These are phyloP conservation scores for Xestia c-nigrum DNA, from an alignment of 2,888 invertebrate genomes.

Conservation along the genomic window DNA sequence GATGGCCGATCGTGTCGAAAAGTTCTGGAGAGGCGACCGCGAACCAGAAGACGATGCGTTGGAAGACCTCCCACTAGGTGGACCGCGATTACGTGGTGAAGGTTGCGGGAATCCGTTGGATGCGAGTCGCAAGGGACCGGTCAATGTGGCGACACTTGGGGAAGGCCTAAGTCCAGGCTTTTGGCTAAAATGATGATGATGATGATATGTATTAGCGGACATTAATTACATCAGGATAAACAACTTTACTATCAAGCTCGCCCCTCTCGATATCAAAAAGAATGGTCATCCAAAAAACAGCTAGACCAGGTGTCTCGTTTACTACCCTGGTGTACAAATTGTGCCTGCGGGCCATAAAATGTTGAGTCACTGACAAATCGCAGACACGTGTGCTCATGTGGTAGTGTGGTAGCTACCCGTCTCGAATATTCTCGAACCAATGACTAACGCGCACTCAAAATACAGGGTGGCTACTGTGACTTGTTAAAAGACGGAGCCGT, in stretches of 20 bases:
- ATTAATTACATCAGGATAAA: background rate
- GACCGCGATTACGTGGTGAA: too few relatives aligned
- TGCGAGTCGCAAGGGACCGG: too few relatives aligned
- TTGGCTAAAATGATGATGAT: too few relatives aligned
- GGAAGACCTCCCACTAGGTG: too few relatives aligned
- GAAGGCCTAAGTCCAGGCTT: too few relatives aligned
- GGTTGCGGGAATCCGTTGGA: too few relatives aligned
- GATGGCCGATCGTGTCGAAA: too few relatives aligned
- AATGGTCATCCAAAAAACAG: background rate
- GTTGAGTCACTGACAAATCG: conserved; percentile 23
- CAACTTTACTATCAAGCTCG: background rate
- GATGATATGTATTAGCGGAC: background rate
- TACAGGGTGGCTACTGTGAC: conserved; percentile 5
- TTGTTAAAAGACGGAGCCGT: background rate
- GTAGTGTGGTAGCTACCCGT: background rate
- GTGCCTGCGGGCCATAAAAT: conserved; percentile 4
- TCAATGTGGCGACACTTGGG: too few relatives aligned
- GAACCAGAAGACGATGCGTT: too few relatives aligned
- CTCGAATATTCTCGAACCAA: conserved; percentile 8
- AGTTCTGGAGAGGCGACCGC: too few relatives aligned
- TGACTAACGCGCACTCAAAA: conserved; percentile 13
- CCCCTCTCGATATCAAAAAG: background rate
- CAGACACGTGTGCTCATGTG: background rate
- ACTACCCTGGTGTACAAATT: conserved; percentile 14
- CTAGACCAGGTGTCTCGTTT: conserved; percentile 4